Conservation (phyloP, 2,113 vertebrate species). For the Brienomyrus brachyistius region DNA sequence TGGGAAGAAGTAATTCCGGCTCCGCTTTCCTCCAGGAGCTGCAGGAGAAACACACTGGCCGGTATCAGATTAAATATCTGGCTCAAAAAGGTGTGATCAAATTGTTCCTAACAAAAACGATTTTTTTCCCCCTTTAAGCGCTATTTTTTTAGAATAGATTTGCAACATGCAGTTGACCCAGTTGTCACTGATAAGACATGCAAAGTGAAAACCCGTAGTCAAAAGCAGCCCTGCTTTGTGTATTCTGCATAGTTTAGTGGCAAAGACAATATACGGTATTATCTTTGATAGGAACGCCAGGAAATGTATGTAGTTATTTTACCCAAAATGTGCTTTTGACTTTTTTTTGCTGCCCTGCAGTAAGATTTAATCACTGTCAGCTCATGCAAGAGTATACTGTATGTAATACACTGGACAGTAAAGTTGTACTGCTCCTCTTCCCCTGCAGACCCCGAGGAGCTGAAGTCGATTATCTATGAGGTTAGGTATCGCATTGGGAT, state of each 20-base stretch:
- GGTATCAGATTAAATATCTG: constrained; percentile 76
- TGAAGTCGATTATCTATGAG: constrained; percentile 74
- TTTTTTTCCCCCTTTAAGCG: neutral
- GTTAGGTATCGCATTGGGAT: constrained; percentile 73
- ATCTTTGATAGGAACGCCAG: neutral
- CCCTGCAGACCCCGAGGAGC: constrained; percentile 64
- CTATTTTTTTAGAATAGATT: neutral
- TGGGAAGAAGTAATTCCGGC: constrained; percentile 64
- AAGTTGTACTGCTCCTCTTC: neutral
- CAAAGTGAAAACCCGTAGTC: neutral
- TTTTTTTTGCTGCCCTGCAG: neutral
- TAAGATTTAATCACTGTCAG: neutral
- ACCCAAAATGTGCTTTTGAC: neutral
- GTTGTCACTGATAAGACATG: neutral
- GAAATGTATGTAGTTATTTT: neutral
- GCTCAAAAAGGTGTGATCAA: constrained; percentile 73
- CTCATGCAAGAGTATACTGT: neutral
- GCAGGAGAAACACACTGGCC: constrained; percentile 68
- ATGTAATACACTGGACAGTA: neutral
- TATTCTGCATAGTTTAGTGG: neutral
- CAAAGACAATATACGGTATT: neutral
- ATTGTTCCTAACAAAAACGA: neutral
- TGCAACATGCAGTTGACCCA: neutral
- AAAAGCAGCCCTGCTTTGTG: neutral
- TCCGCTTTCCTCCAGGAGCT: constrained; percentile 73